Evolutionary conservation across 2,888 invertebrate genomes (phyloP).

Genomic region (Lydus trimaculatus): DNA sequence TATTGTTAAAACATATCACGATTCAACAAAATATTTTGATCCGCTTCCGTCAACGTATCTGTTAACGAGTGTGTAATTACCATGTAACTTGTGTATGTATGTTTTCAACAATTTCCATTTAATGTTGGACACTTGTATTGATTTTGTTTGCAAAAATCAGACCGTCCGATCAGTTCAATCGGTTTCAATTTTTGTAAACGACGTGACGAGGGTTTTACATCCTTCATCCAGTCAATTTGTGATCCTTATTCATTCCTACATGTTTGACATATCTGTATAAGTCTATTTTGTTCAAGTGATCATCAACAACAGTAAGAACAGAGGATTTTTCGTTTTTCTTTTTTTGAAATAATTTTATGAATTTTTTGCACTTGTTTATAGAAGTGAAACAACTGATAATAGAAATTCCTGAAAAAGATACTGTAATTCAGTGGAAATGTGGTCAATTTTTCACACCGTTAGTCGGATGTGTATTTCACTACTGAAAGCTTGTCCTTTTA

Average conservation of each 20-base stretch:
- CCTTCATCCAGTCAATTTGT: conserved; percentile 27
- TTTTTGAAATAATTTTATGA: too few species aligned
- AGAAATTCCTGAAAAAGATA: not conserved
- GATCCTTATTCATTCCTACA: conserved; percentile 22
- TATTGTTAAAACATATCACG: too few species aligned
- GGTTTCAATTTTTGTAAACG: conserved; percentile 25
- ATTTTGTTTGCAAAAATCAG: not conserved
- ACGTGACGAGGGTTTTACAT: conserved; percentile 27
- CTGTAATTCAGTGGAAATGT: not conserved
- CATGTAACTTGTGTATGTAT: too few species aligned
- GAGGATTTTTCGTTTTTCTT: too few species aligned
- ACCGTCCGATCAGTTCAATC: not conserved
- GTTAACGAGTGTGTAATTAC: too few species aligned
- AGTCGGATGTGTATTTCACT: not conserved
- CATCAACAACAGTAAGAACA: not conserved
- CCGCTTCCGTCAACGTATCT: too few species aligned
- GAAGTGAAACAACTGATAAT: too few species aligned
- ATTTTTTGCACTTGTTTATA: not conserved
- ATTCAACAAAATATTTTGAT: too few species aligned
- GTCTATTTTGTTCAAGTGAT: conserved; percentile 22
- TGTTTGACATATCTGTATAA: conserved; percentile 20
- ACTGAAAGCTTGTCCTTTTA: not conserved
- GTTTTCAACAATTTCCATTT: not conserved
- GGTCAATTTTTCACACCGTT: not conserved
- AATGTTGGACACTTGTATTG: not conserved